Percentiles rank a stretch among this genome's conserved stretches.
These are phyloP conservation scores for Agriopis aurantiaria DNA, from an alignment of 2,888 invertebrate species.

Conservation along the genomic window DNA sequence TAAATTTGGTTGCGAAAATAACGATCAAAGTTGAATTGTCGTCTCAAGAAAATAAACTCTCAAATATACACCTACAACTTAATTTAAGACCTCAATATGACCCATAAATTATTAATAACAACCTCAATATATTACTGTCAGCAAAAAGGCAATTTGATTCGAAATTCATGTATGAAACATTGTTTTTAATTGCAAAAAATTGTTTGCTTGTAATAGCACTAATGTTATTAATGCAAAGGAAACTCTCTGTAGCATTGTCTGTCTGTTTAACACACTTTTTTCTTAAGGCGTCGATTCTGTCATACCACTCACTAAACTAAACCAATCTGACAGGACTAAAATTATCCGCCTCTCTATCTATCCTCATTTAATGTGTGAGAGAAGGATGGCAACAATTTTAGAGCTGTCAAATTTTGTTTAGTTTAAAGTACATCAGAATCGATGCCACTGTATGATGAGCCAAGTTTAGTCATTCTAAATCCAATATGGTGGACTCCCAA, in stretches of 20 bases:
- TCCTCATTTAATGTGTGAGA: too few relatives aligned
- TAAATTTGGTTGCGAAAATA: conserved; percentile 17
- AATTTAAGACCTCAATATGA: conserved; percentile 41
- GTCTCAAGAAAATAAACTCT: conserved; percentile 36
- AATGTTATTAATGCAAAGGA: background rate
- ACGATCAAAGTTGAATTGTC: conserved; percentile 26
- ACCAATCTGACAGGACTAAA: too few relatives aligned
- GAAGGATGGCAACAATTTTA: too few relatives aligned
- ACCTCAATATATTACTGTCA: conserved; percentile 43
- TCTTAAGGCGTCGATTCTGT: too few relatives aligned
- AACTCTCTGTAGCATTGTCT: background rate
- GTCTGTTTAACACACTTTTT: background rate
- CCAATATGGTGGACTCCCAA: too few relatives aligned
- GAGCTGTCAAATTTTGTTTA: too few relatives aligned
- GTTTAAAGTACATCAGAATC: too few relatives aligned
- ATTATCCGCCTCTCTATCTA: too few relatives aligned
- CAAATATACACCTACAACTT: conserved; percentile 40
- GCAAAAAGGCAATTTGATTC: conserved; percentile 52
- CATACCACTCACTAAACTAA: too few relatives aligned
- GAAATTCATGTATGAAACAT: conserved; percentile 58
- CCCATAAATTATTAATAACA: conserved; percentile 41
- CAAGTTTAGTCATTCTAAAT: too few relatives aligned
- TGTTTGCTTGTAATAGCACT: conserved; percentile 45
- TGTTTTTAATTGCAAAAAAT: conserved; percentile 56
- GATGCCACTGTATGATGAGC: too few relatives aligned